These are phyloP conservation scores for Misgurnus anguillicaudatus DNA, from an alignment of 2,113 vertebrate genomes.

Conservation along the genomic window DNA sequence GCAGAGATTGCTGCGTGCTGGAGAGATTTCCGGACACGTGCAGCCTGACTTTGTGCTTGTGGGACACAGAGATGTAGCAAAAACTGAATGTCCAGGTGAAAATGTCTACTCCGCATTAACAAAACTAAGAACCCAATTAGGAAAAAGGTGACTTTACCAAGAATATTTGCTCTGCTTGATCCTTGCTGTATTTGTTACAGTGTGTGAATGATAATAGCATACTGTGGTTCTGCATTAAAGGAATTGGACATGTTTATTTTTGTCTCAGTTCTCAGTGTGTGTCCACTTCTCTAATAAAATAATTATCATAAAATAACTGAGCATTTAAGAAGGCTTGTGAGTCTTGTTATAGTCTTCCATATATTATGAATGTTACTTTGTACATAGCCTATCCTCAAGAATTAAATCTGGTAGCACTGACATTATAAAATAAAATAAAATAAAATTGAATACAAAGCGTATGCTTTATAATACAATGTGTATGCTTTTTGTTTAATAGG, in stretches of 20 bases:
- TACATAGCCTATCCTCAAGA: too few species aligned
- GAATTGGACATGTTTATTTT: background rate
- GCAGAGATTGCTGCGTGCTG: constrained; percentile 57
- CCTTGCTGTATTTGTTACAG: background rate
- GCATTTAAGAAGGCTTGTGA: too few species aligned
- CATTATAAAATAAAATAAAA: too few species aligned
- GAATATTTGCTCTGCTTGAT: too few species aligned
- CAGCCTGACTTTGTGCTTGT: constrained; percentile 49
- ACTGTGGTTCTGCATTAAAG: background rate
- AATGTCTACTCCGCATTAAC: constrained; percentile 60
- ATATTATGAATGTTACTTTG: too few species aligned
- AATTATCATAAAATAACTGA: too few species aligned
- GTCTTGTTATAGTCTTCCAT: too few species aligned
- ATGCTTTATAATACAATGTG: too few species aligned
- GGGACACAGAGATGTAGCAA: constrained; percentile 67
- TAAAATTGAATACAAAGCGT: too few species aligned
- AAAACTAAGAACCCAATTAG: constrained; percentile 40
- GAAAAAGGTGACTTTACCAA: background rate
- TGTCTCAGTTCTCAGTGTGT: background rate
- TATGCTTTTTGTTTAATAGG: too few species aligned
- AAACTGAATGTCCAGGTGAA: constrained; percentile 66
- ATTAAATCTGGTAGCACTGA: too few species aligned
- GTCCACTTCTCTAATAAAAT: background rate
- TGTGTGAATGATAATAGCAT: background rate
- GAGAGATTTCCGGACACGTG: constrained; percentile 56